Base-by-base conservation (phyloP, 2,797 vertebrate species). In the Lophius americanus region DNA sequence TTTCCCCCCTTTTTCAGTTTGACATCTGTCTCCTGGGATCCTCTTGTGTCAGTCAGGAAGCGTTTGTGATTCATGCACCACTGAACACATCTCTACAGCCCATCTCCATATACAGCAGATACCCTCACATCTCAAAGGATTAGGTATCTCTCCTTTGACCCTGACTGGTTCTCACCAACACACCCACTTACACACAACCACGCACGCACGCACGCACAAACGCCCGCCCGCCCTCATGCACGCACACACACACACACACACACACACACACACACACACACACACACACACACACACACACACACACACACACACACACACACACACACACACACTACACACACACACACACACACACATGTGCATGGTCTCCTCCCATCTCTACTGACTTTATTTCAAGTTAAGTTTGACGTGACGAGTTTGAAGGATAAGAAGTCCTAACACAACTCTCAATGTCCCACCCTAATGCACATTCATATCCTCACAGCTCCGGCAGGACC, bases 101-200 rank as follows among this genome's bases (percentile, higher is more conserved):
- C 85, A 89, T 92, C 89, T 88, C 89, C 89, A 92, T 89, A 91
- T 85, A 79, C 70, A 83, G 81, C 72, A 85, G 84, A 90, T 90
- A 87, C 85, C 83, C 89, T 86, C 86, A 85, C 89, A 91, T 92
- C 91, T 89, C 90, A 87, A 81, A 91, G 91, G 91, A 92, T 92
- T 92, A 92, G 85, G 85, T 89, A 90, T 83, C 76, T 85, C 82
- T 91, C 80, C 78, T 88, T 88, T 92, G 89, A 92, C 90, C 91
- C 85, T 77, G 76, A 57, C 55, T 69, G 33, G 35, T 32, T 52
- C 61, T 39, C 36, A 44, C 23, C 23, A 23, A 49, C 32, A 13
- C 57, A 6, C 9, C 39, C 64, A 23, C 11, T 55, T 53, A 60
- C 43, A 55, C 58, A 23, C 23, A 23, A 59, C 50, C 42, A 54